Evolutionary conservation across 2,888 invertebrate genomes (phyloP).

Genomic region (Cylloceria caligata): DNA sequence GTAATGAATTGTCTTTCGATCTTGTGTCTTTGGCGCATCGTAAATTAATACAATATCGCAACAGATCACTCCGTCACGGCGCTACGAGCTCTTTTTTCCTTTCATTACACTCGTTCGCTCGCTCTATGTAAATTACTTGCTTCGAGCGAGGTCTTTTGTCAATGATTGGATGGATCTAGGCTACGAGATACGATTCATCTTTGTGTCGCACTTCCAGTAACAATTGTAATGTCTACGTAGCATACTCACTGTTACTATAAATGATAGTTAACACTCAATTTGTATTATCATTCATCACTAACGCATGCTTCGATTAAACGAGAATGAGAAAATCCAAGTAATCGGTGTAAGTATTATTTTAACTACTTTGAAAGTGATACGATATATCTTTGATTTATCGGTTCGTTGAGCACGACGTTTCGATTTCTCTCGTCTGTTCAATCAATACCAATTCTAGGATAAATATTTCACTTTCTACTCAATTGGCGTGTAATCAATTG

Average conservation of each 20-base stretch:
- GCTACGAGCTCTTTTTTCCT: slow-evolving; percentile 7
- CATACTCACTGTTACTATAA: slow-evolving; percentile 17
- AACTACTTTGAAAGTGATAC: background rate
- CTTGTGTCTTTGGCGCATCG: slow-evolving; percentile 38
- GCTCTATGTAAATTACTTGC: slow-evolving; percentile 58
- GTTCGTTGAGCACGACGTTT: slow-evolving; percentile 31
- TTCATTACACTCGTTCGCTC: slow-evolving; percentile 15
- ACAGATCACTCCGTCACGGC: slow-evolving; percentile 2
- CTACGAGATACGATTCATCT: slow-evolving; percentile 64
- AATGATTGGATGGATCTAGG: slow-evolving; percentile 59
- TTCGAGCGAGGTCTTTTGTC: slow-evolving; percentile 47
- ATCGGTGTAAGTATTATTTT: slow-evolving; percentile 10
- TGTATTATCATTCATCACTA: slow-evolving; percentile 51
- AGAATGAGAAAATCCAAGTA: slow-evolving; percentile 33
- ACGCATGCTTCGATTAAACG: background rate
- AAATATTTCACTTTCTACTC: slow-evolving; percentile 30
- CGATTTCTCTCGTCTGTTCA: slow-evolving; percentile 31
- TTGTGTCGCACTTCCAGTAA: slow-evolving; percentile 49
- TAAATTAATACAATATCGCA: slow-evolving; percentile 56
- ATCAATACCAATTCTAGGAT: slow-evolving; percentile 36
- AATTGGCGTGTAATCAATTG: slow-evolving; percentile 20
- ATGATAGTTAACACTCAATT: slow-evolving; percentile 45
- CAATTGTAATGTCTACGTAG: slow-evolving; percentile 4
- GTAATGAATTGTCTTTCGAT: slow-evolving; percentile 58
- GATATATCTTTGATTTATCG: slow-evolving; percentile 27